These are phyloP conservation scores for Coptotermes formosanus DNA, from an alignment of 1,140 invertebrate genomes.

Conservation along the genomic window DNA sequence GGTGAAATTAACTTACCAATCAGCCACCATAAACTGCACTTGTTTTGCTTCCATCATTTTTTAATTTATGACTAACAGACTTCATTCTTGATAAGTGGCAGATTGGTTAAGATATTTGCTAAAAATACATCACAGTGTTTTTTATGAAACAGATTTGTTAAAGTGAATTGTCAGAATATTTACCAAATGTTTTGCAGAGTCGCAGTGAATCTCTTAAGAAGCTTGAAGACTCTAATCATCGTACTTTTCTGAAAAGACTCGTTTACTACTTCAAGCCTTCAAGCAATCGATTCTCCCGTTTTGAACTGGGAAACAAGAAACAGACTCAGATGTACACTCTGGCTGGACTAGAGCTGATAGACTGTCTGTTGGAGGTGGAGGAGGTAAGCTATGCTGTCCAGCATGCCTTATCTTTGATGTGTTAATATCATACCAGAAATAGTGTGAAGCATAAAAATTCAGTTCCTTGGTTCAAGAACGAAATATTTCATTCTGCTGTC, in stretches of 20 bases:
- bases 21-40: too few relatives aligned
- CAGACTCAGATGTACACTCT: conserved; percentile 61
- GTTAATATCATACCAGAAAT: not conserved
- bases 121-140: not conserved
- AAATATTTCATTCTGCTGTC: too few relatives aligned
- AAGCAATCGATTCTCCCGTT: conserved; percentile 73
- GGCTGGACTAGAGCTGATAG: conserved; percentile 73
- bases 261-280: conserved; percentile 86
- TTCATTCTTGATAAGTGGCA: too few relatives aligned
- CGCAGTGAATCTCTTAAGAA: conserved; percentile 27
- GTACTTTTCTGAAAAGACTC: conserved; percentile 76
- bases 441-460: not conserved
- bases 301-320: conserved; percentile 65
- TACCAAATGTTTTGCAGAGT: conserved; percentile 24
- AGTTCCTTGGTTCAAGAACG: not conserved
- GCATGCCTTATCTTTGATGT: too few relatives aligned
- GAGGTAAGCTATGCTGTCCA: conserved; percentile 47
- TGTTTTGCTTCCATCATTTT: too few relatives aligned
- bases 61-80: too few relatives aligned
- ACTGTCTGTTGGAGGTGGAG: conserved; percentile 64
- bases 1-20: too few relatives aligned
- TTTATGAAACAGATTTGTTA: not conserved
- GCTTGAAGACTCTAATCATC: conserved; percentile 67
- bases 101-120: too few relatives aligned
- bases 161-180: not conserved